Base-by-base conservation (phyloP, 2,888 invertebrate species). In the Eucera pruinosa region DNA sequence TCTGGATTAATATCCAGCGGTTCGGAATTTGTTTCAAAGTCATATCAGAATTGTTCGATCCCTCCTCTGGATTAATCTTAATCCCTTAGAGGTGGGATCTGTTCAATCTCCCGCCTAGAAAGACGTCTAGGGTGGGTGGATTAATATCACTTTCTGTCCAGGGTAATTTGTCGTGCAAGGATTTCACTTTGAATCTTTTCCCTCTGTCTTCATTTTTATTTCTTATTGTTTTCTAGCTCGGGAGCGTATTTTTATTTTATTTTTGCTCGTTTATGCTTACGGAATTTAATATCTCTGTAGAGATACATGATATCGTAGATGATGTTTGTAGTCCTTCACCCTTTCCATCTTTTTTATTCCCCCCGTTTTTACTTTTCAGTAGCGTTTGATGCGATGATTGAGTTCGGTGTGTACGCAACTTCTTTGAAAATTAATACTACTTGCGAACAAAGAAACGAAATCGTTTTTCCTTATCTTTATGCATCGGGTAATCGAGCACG, bases 1-100 rank as follows among this genome's bases (percentile, higher is more conserved):
- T 18, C 47, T 30, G 70, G 47, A 74, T 70, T 67, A 68, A 75
- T 58, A 66, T 69, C 47, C 45, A 39, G 23, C 30, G 36, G 23
- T 15, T n/a, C 50, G 41, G 45, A 4, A 20, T 13, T 55, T 55
- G n/a, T 30, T 33, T 41, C 23, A n/a, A 48, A 36, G 18, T 41
- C 54, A 9, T 36, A 23, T 43, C 36, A 20, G 18, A 68, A 62
- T 45, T 30, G 39, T 48, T 61, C 36, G n/a, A 33, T 48, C 11
- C 41, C 9, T 13, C 25, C 11, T 25, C 2, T 15, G 54, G 45
- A 73, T 61, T 54, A 70, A 9, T 52, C 30, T 15, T 41, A 45
- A 33, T 45, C 11, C 39, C 20, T 2, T 7, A 30, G 11, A 23
- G 25, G 30, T n/a, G 5, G 52, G n/a, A n/a, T n/a, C n/a, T n/a